Base-by-base conservation (phyloP, 2,888 invertebrate species). In the Emmelina monodactyla region DNA sequence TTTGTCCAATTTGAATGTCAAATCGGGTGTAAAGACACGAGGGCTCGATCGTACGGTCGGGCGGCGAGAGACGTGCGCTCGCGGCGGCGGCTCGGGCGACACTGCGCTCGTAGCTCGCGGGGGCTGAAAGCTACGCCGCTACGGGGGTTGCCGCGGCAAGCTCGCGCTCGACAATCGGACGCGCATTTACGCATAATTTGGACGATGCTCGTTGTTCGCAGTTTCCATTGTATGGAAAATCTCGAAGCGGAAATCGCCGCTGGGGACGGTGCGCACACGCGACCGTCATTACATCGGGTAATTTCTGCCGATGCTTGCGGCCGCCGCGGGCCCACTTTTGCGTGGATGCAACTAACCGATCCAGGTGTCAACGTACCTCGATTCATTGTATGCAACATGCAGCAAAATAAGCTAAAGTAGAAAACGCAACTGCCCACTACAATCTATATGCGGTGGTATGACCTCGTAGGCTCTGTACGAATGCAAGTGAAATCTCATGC, bases 111-210 rank as follows among this genome's bases (percentile, higher is more conserved):
- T 40, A 32, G 40, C 33, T 40, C 35, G 39, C 35, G 39, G 42
- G 25, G 50, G 44, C 47, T 47, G 53, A 41, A 34, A 44, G 59
- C 64, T 61, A 64, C 67, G 62, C 43, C 47, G 68, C 68, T 72
- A 71, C 73, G 68, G 62, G 69, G 67, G 61, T 68, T 58, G 41
- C 42, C 49, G 57, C 60, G 46, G 53, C 61, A 75, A 75, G 73
- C 72, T 75, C 64, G 49, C 48, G 48, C 60, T 59, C 60, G 51
- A 61, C 57, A 62, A 46, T 43, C 42, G 38, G 40, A 38, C 43
- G 40, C 41, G 40, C 39, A 34, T 29, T 19, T 40, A 36, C 38
- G 33, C 34, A 35, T 43, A 34, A 30, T 40, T 41, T 36, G 35
- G 34, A 35, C 34, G 34, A 15, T 32, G 33, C 28, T 33, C 28